Evolutionary conservation across 2,888 invertebrate species (phyloP).

Genomic region (Stenodema calcarata): DNA sequence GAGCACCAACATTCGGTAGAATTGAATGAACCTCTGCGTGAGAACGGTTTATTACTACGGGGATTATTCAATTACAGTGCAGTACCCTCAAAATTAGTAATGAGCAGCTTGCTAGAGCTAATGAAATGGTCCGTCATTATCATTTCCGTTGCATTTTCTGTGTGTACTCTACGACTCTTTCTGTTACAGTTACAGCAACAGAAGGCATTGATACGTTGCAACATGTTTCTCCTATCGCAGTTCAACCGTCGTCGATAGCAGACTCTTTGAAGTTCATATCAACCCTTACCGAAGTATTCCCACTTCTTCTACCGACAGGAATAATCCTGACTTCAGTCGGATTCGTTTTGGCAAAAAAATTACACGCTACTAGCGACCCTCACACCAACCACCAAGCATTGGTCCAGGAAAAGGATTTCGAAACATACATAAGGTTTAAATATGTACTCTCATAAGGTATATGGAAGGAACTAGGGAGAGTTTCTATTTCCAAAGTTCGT

Average conservation of each 20-base stretch:
- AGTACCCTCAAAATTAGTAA: too few relatives aligned
- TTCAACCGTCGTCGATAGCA: neutral
- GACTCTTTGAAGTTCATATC: neutral
- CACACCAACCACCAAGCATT: neutral
- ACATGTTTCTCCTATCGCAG: neutral
- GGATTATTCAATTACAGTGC: too few relatives aligned
- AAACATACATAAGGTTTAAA: neutral
- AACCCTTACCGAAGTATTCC: neutral
- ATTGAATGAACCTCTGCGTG: too few relatives aligned
- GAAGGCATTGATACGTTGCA: neutral
- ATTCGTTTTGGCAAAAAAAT: neutral
- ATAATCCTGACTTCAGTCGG: slow-evolving; percentile 4
- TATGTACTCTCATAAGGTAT: neutral
- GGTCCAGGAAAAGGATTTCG: neutral
- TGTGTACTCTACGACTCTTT: too few relatives aligned
- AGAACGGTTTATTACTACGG: too few relatives aligned
- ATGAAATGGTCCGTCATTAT: too few relatives aligned
- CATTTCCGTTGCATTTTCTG: too few relatives aligned
- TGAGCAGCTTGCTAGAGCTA: too few relatives aligned
- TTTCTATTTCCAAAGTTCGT: too few relatives aligned
- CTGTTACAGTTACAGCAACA: neutral
- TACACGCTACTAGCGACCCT: neutral
- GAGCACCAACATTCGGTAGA: too few relatives aligned
- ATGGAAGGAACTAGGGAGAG: too few relatives aligned
- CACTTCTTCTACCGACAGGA: neutral